Evolutionary conservation across 2,888 invertebrate genomes (phyloP).

Genomic region (Agonopterix heracliana): DNA sequence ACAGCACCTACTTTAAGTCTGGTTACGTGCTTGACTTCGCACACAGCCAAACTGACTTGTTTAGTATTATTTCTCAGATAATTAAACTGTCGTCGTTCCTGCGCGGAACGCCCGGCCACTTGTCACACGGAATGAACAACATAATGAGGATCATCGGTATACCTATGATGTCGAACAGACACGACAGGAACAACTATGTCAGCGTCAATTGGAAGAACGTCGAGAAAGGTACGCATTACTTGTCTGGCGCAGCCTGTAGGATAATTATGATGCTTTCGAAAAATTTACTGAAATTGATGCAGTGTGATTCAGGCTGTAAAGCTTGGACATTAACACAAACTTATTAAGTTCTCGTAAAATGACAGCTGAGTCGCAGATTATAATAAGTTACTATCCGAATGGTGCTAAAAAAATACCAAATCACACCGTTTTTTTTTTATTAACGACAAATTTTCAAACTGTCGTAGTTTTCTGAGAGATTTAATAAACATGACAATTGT

Average conservation of each 20-base stretch:
- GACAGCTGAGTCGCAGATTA: too few species aligned
- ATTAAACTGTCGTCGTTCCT: slow-evolving; percentile 25
- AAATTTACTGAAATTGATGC: background rate
- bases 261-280: background rate
- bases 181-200: slow-evolving; percentile 81
- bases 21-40: too few species aligned
- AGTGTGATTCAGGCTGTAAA: background rate
- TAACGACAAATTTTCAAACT: too few species aligned
- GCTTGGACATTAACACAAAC: background rate
- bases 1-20: too few species aligned
- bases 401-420: too few species aligned
- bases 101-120: slow-evolving; percentile 41
- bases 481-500: too few species aligned
- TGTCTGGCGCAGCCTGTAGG: too few species aligned
- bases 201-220: slow-evolving; percentile 80
- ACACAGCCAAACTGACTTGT: too few species aligned
- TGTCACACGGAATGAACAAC: slow-evolving; percentile 33
- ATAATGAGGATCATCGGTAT: slow-evolving; percentile 45
- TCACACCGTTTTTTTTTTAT: too few species aligned
- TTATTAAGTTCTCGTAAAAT: too few species aligned
- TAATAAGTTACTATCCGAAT: too few species aligned
- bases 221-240: slow-evolving; percentile 56
- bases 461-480: too few species aligned
- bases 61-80: background rate
- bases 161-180: slow-evolving; percentile 76